Evolutionary conservation across 2,888 invertebrate genomes (phyloP), one percentile per base, ranked within the genome.

Genomic region (Linnaemya tessellans): DNA sequence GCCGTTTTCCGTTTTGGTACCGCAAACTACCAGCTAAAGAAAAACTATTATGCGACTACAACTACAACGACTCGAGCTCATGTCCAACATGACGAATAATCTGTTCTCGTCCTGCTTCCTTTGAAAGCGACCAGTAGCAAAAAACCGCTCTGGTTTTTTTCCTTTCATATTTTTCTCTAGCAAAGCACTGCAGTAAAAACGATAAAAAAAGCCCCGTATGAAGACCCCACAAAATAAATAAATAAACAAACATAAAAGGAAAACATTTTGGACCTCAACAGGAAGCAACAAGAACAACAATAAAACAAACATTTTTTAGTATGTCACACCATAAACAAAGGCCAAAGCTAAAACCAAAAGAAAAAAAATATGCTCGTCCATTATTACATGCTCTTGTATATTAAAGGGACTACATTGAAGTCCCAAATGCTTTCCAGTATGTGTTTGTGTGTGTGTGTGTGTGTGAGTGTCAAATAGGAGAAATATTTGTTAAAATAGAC

Each of bases 131-230:
- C 20, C 9, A 20, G 9, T 3, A 25, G 18, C 43, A n/a, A n/a
- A 25, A 62, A 60, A 49, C 13, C 60, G 8, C 43, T 41, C 18
- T 54, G 41, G 5, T 35, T 78, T 58, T 41, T 5, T 65, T 64
- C 65, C 7, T 25, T 73, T 22, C 1, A 30, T 1, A 3, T 11
- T 22, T 41, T 18, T 49, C 20, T 70, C 7, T 67, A 15, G 13
- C 49, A 54, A 22, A 62, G 60, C n/a, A 56, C 65, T 84, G 84
- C 84, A 84, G 84, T 81, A 73, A 73, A 84, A 81, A 51, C 78
- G 78, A 78, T 80, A 71, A 84, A 83, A 71, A 78, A 35, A 41
- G 13, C 38, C 56, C 49, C 70, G 9, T 67, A 22, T 43, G 41
- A 70, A 20, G 38, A 80, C 41, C 58, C 60, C 60, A 80, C 38